Evolutionary conservation across 2,113 vertebrate species (phyloP), one percentile per base, ranked within the genome.

Genomic region (Baryphthengus martii): DNA sequence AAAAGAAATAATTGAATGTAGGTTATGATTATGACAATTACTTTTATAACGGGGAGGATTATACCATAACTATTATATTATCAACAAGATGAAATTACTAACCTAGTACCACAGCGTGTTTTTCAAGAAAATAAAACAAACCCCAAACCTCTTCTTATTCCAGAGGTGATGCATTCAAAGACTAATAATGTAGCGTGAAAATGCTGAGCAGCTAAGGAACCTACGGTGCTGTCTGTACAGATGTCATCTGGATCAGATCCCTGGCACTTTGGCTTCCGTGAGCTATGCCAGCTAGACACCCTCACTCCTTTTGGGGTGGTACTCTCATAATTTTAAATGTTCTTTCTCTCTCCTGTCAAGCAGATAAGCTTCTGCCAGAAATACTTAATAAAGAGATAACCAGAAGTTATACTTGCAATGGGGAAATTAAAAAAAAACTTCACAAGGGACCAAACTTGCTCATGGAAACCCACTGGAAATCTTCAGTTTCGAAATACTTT

Each of bases 51-150:
- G 10, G 58, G 87, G 88, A 31, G 62, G 33, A 81, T 94, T 94
- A 67, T 92, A 66, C 63, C 42, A 10, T 83, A 95, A 62, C 50
- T 86, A 44, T 65, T 90, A 53, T 55, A 74, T 78, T 88, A 59
- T 44, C 53, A 90, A 53, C 24, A 79, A 76, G 89, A 85, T 93
- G 95, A 91, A 77, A 89, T 88, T 97, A 74, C 85, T 42, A 63
- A 35, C 67, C 17, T 42, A 59, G 67, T 67, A 33, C 85, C 58
- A 85, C 31, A 71, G 37, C 29, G 17, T 44, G 49, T 63, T 84
- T 94, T 90, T 56, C 66, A 85, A 92, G 58, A 88, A 93, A 88
- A 81, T 81, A 76, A 90, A 91, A 91, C 70, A 91, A 76, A 31
- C 11, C 44, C 47, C 70, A 91, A 76, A 31, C 11, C 44, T 50